Evolutionary conservation across 2,113 vertebrate species (phyloP), one percentile per base, ranked within the genome.

Genomic region (Pheucticus melanocephalus): DNA sequence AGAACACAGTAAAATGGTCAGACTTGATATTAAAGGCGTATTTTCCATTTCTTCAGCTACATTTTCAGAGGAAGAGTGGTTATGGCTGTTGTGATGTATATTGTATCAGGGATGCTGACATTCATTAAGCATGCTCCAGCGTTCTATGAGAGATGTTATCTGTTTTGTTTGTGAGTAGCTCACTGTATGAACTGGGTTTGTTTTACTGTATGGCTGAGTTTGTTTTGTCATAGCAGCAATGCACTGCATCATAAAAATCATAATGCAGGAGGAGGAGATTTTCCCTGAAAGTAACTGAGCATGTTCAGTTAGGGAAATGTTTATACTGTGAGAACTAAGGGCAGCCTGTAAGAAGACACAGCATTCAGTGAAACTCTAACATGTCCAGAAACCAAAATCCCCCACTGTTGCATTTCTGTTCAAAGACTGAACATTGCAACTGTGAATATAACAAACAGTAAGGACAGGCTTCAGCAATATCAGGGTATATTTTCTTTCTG

Each of bases 391-490:
- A 75, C 2, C 1, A 3, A 88, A 79, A 80, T 60, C 44, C 30
- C 82, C 44, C 68, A 39, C 33, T 39, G 35, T 27, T 69, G 35
- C 33, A 42, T 86, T 88, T 54, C 57, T 28, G 1, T 35, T 22
- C 44, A 66, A 85, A 79, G 33, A 59, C 35, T 66, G 31, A 85
- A 63, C 0, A 1, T 63, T 19, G 61, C 57, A 82, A 39, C 42
- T 0, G 0, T 60, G 44, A 80, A 60, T 10, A 21, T 5, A 59
- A 20, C 2, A n/a, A 59, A 54, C 2, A 63, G 17, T 33, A 47
- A 76, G 8, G 35, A 6, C 23, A 88, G 33, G 23, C 12, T 82
- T n/a, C 40, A 54, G 37, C 23, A 45, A 17, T 60, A 33, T 23
- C 44, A 31, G 30, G 16, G 3, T 66, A 15, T n/a, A 25, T 54